phyloP scores from a whole-genome alignment of 2,797 vertebrate genomes.

The Rhinogobio ventralis region DNA sequence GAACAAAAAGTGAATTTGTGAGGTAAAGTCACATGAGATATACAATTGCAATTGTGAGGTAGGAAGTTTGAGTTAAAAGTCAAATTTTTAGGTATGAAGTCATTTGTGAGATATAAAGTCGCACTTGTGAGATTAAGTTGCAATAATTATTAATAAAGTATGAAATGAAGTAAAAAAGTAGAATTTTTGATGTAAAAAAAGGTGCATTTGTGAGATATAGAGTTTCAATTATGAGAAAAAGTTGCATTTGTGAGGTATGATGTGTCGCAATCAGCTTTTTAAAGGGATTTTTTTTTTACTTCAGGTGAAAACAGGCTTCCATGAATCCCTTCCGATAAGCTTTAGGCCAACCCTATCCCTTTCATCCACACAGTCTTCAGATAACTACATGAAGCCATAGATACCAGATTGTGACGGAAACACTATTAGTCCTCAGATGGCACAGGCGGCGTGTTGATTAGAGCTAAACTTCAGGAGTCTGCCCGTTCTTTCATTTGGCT shows the following conservation, averaged over 20 bases:
- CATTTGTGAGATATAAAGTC: too few species aligned
- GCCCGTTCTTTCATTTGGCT: constrained; percentile 8
- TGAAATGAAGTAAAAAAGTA: too few species aligned
- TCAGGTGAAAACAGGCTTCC: neutral
- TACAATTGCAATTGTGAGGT: neutral
- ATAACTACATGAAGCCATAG: constrained; percentile 6
- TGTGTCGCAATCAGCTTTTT: neutral
- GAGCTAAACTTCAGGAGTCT: constrained; percentile 20
- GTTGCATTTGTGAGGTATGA: neutral
- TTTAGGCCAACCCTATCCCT: constrained; percentile 10
- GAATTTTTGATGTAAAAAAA: neutral
- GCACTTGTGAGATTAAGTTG: too few species aligned
- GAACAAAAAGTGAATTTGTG: neutral
- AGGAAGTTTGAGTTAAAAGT: neutral
- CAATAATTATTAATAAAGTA: too few species aligned
- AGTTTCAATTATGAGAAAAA: neutral
- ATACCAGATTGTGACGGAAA: neutral
- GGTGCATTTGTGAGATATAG: neutral
- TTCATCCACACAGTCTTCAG: constrained; percentile 8
- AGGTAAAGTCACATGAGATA: neutral
- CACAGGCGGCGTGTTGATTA: constrained; percentile 23
- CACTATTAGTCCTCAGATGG: neutral
- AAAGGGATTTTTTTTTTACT: neutral
- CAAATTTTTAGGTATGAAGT: too few species aligned
- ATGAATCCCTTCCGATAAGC: neutral